A percentile compares a stretch with the other conserved stretches of the same genome.
Conservation (phyloP, 2,888 invertebrate species). For the Leptopterna dolabrata region DNA sequence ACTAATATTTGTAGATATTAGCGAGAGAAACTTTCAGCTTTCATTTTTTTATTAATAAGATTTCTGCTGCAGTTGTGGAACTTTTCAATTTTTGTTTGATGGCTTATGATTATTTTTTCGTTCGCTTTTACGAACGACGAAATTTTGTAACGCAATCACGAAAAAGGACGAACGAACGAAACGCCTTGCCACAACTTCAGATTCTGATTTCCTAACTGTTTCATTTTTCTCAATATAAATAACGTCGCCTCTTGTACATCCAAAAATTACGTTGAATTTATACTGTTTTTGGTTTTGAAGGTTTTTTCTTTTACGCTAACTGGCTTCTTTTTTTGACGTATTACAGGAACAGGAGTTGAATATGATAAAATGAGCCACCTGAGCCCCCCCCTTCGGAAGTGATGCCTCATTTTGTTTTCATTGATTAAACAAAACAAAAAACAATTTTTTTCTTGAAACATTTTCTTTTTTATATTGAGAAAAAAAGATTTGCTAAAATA, state of each 20-base stretch:
- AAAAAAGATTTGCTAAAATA: slow-evolving; percentile 27
- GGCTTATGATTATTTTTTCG: slow-evolving; percentile 16
- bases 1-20: neutral
- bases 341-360: slow-evolving; percentile 34
- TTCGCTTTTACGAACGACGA: neutral
- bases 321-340: neutral
- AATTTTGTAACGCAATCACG: slow-evolving; percentile 15
- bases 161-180: slow-evolving; percentile 31
- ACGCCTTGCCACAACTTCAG: slow-evolving; percentile 12
- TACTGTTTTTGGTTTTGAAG: neutral
- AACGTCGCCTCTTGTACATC: neutral
- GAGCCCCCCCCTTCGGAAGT: neutral
- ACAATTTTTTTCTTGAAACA: neutral
- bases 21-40: neutral
- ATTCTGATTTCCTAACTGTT: neutral
- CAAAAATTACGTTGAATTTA: neutral
- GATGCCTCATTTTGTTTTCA: neutral
- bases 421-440: too few species aligned
- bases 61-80: slow-evolving; percentile 24
- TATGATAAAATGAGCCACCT: neutral
- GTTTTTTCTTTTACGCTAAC: slow-evolving; percentile 15
- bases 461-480: slow-evolving; percentile 22
- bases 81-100: neutral
- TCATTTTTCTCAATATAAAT: neutral
- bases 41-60: neutral